Base-by-base conservation (phyloP, 2,888 invertebrate genomes). In the Dinocampus coccinellae region DNA sequence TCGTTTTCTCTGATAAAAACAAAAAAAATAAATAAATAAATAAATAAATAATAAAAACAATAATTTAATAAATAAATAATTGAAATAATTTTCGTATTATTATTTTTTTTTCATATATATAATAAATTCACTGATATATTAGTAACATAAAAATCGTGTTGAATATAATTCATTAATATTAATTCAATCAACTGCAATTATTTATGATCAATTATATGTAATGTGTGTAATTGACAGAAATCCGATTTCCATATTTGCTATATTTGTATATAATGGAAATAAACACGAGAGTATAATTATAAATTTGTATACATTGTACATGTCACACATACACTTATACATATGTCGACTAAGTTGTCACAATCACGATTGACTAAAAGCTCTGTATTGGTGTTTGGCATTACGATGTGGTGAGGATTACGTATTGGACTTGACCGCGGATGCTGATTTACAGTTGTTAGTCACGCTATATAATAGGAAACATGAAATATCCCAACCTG, bases 391-490 rank as follows among this genome's bases (percentile, higher is more conserved):
- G 57, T 39, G 52, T 62, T 34, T 47, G 68, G 53, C 39, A 62
- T 62, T 55, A 61, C 53, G 57, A 55, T 42, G 61, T 58, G 76
- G 73, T 57, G 77, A 69, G 72, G 72, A 78, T 76, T 77, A 75
- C 75, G 66, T 73, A 64, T 67, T 58, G 22, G 66, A 64, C 55
- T 16, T 73, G 78, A 78, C 77, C 73, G 75, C 68, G 78, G 77
- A 78, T 78, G 65, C 76, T 77, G 80, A 82, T 80, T 79, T 81
- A 82, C 75, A 76, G 68, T 55, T 73, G 24, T 52, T 57, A 77
- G 79, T 81, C 81, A 81, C 80, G 81, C 73, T 64, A 81, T 69
- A 62, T 64, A 58, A 55, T 55, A 69, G 20, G 24, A 16, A 34
- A 16, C 22, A 16, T n/a, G n/a, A n/a, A n/a, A n/a, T n/a, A n/a